A percentile compares a stretch with the other conserved stretches of the same genome.
These are phyloP conservation scores for Latrodectus elegans DNA, from an alignment of 2,888 invertebrate genomes.

Conservation along the genomic window DNA sequence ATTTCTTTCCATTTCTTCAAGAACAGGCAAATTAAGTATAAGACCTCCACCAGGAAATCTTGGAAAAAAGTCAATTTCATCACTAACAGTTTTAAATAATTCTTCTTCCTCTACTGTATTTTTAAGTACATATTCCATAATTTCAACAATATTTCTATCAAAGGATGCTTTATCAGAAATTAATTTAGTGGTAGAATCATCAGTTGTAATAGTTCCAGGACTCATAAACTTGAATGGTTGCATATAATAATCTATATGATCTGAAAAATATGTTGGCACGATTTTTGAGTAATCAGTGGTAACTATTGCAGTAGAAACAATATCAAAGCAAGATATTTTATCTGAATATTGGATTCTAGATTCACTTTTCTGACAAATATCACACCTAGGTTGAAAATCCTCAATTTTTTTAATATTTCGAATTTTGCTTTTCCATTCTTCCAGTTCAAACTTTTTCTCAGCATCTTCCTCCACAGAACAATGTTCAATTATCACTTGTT, in stretches of 20 bases:
- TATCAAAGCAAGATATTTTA: neutral
- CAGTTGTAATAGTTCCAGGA: neutral
- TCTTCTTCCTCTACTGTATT: neutral
- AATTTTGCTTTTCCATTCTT: neutral
- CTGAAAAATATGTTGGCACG: neutral
- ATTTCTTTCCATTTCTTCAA: slow-evolving; percentile 27
- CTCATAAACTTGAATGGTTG: slow-evolving; percentile 15
- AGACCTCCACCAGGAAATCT: slow-evolving; percentile 44
- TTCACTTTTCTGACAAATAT: slow-evolving; percentile 4
- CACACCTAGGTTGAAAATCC: slow-evolving; percentile 8
- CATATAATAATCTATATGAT: slow-evolving; percentile 41
- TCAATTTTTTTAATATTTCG: neutral
- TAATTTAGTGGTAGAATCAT: neutral
- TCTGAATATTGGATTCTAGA: no score
- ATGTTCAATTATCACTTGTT: neutral
- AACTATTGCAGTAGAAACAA: slow-evolving; percentile 17
- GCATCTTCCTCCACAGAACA: neutral
- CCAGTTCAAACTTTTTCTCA: neutral
- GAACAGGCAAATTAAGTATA: slow-evolving; percentile 19
- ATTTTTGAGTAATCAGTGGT: slow-evolving; percentile 5
- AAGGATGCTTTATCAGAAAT: neutral
- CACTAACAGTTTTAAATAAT: neutral
- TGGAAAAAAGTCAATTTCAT: slow-evolving; percentile 22
- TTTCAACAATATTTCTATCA: neutral
- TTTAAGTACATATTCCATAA: slow-evolving; percentile 4